Evolutionary conservation across 2,888 invertebrate genomes (phyloP), one percentile per base, ranked within the genome.

Genomic region (Alcis repandata): DNA sequence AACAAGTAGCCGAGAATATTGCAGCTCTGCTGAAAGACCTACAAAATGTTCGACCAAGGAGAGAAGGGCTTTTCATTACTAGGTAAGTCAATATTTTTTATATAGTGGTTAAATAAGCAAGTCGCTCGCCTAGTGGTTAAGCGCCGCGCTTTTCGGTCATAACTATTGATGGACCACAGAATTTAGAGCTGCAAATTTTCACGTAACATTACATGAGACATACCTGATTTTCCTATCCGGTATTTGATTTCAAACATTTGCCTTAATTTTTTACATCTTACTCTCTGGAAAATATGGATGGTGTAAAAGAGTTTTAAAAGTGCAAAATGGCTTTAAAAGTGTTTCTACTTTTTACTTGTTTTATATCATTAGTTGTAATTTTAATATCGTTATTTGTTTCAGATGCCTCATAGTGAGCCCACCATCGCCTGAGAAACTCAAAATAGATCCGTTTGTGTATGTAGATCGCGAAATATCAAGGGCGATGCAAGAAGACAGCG

Each of bases 1-100:
- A 95, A 65, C 93, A 95, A 54, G 88, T 98, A 43, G 96, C 96
- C 76, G 96, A 95, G 67, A 98, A 98, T 83, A 94, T 98, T 69
- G 90, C 85, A 51, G 89, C 94, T 0, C 76, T 97, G 15, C 74
- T 98, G 7, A 91, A 94, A 70, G 96, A 97, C 81, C 82, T 98
- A 27, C 94, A 96, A 77, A 79, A 84, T 0, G 89, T 91, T 56
- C 94, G 95, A 67, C 97, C 97, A 0, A 96, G 95, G 78, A 92
- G 96, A 67, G 92, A 94, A 27, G 97, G 96, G 0, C 88, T 91
- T 15, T 97, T 97, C 77, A 95, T 98, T 65, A 95, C 95, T 17
- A 95, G 95, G 95, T 96, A 63, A 48, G 19, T 40, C 27, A 36
- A 33, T 20, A 22, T 22, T 19, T 2, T 7, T 17, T 41, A 17